Evolutionary conservation across 2,113 vertebrate species (phyloP), one percentile per base, ranked within the genome.

Genomic region (Phoxinus phoxinus): DNA sequence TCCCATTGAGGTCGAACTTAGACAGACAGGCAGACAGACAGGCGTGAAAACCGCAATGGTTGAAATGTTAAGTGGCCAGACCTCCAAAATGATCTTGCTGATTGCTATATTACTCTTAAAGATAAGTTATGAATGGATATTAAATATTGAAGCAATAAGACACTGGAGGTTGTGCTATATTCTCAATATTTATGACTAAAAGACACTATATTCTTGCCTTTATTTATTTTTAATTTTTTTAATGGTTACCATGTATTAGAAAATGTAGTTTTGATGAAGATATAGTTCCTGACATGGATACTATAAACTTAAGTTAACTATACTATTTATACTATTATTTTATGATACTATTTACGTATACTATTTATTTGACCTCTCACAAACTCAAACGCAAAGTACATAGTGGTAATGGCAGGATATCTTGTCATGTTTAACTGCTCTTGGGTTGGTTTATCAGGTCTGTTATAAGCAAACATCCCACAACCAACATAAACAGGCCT

Each of bases 401-500:
- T 51, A 51, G 25, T 32, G 25, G 27, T 65, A 69, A 30, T 11
- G 61, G 25, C 46, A 83, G 81, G 10, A 27, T 0, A n/a, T 37
- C 35, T 27, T 65, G 79, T 51, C 61, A 58, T 1, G 37, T 51
- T 58, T 15, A 83, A 71, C 73, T n/a, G 30, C 3, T 77, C 59
- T 85, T n/a, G 17, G 41, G 2, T 51, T 37, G 23, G 63, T 35
- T 53, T 25, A 37, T 53, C 23, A 77, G 12, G 58, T 51, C 59
- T 9, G 17, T 65, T 63, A 67, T 67, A 65, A 65, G 61, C 72
- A 84, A 65, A 58, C 73, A 37, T n/a, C 61, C 44, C 59, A 76
- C 83, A 53, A n/a, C 73, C 71, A 76, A 87, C 27, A 27, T 19
- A 72, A 75, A 80, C 79, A 77, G 65, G 59, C 23, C 73, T 85